These are phyloP conservation scores for Toxotes chatareus DNA, from an alignment of 2,113 vertebrate species.

Conservation along the genomic window DNA sequence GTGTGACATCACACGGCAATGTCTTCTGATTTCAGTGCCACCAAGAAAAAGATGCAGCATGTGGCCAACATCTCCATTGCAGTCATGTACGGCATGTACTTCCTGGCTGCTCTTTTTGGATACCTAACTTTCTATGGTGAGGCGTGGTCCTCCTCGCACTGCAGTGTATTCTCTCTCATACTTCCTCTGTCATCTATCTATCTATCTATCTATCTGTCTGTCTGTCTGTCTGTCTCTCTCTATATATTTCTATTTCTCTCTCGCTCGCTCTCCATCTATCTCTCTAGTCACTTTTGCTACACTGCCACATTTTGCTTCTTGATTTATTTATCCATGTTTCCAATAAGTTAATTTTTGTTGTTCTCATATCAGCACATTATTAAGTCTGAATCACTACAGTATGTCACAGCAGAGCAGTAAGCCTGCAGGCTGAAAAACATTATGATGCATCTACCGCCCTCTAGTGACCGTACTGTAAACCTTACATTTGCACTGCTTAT, in stretches of 20 bases:
- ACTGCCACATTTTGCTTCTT: background rate
- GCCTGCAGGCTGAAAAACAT: background rate
- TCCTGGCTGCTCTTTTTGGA: conserved; percentile 98
- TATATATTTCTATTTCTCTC: background rate
- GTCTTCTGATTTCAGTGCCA: conserved; percentile 87
- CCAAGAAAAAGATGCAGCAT: conserved; percentile 97
- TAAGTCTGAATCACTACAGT: background rate
- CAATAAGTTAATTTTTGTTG: background rate
- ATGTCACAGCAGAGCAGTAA: background rate
- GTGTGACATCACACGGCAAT: conserved; percentile 58
- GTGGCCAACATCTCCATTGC: conserved; percentile 97
- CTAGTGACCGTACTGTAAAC: conserved; percentile 68
- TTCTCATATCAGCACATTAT: background rate
- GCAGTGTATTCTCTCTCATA: background rate
- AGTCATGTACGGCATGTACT: conserved; percentile 99
- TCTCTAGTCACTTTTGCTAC: background rate
- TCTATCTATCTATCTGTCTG: background rate
- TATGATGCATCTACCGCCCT: conserved; percentile 45
- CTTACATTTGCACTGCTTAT: background rate
- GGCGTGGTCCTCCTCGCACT: conserved; percentile 60
- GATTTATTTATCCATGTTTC: background rate
- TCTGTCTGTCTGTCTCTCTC: background rate
- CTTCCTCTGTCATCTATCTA: background rate
- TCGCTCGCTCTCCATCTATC: background rate
- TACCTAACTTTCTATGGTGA: conserved; percentile 99